These are phyloP conservation scores for Campylomormyrus tamandua DNA, from an alignment of 2,113 vertebrate genomes.

Conservation along the genomic window DNA sequence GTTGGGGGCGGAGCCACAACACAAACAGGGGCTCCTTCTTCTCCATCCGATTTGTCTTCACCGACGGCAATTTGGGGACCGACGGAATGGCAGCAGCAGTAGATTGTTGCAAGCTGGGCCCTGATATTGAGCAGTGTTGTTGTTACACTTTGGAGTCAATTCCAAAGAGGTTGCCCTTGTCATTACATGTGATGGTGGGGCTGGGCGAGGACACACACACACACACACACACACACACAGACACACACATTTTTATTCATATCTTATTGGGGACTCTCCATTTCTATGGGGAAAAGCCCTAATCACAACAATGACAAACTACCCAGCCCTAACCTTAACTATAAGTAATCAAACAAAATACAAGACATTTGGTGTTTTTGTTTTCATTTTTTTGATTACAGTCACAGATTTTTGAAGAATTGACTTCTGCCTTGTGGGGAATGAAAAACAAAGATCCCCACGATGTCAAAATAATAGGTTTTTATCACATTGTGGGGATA, in stretches of 20 bases:
- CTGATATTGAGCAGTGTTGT: slow-evolving; percentile 30
- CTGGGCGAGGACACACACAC: background rate
- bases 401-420: background rate
- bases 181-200: slow-evolving; percentile 4
- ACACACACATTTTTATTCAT: background rate
- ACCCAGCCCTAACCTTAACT: background rate
- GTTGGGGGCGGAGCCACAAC: background rate
- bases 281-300: background rate
- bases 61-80: background rate
- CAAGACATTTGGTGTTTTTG: background rate
- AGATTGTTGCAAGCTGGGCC: slow-evolving; percentile 37
- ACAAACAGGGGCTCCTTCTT: slow-evolving; percentile 13
- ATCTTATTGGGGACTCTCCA: background rate
- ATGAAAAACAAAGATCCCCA: background rate
- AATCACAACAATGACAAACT: background rate
- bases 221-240: background rate
- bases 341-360: background rate
- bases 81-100: slow-evolving; percentile 15
- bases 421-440: background rate
- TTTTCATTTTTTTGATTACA: background rate
- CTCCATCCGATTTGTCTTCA: background rate
- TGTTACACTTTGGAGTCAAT: slow-evolving; percentile 15
- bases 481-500: background rate
- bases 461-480: background rate
- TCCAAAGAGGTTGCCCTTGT: slow-evolving; percentile 24